A percentile compares a stretch with the other conserved stretches of the same genome.
Evolutionary conservation across 1,140 invertebrate genomes (phyloP).

Genomic region (Cyphomyrmex costatus): DNA sequence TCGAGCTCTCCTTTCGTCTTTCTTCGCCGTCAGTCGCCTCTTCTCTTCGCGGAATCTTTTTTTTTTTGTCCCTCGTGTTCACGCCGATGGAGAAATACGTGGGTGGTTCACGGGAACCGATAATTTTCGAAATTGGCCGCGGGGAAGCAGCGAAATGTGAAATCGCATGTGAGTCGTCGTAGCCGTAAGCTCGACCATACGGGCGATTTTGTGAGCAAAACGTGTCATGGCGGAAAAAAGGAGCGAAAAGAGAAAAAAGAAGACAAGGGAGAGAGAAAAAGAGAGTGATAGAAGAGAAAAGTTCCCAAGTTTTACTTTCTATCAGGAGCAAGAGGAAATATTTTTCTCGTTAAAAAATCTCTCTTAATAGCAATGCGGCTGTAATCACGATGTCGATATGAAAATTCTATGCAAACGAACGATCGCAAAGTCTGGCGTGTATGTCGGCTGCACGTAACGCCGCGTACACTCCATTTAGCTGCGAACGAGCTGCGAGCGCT

Average conservation of each 20-base stretch:
- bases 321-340: not conserved
- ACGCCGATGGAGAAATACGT: conserved; percentile 41
- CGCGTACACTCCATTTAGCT: conserved; percentile 8
- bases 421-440: not conserved
- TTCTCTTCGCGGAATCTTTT: conserved; percentile 12
- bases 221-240: conserved; percentile 24
- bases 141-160: conserved; percentile 35
- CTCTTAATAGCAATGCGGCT: conserved; percentile 6
- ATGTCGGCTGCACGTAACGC: not conserved
- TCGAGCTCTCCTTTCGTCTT: not conserved
- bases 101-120: conserved; percentile 61
- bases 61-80: conserved; percentile 14
- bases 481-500: conserved; percentile 12
- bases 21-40: not conserved
- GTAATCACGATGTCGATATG: not conserved
- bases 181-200: not conserved
- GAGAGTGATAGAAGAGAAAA: not conserved
- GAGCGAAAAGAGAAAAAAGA: not conserved
- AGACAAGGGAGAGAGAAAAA: not conserved
- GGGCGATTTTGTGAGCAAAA: conserved; percentile 22
- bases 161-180: conserved; percentile 49
- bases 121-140: conserved; percentile 66
- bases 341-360: not conserved
- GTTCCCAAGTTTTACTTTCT: conserved; percentile 39
- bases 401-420: not conserved